Base-by-base conservation (phyloP, 2,797 vertebrate genomes). In the Pseudopleuronectes americanus region DNA sequence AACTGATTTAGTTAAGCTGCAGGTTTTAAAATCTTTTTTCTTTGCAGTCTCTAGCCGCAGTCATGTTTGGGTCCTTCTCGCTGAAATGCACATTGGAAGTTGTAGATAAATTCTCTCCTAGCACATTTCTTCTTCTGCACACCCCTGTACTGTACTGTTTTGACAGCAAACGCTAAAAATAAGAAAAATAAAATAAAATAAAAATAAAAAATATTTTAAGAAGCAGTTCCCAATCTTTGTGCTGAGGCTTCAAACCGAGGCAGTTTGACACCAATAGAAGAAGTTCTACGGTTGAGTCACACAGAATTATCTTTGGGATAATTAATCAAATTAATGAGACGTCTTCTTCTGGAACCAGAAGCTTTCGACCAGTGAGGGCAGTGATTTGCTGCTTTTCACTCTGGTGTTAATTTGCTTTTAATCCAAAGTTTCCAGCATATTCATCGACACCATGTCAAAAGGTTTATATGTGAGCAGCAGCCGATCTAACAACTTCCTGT, bases 341-440 rank as follows among this genome's bases (percentile, higher is more conserved):
- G 23, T 13, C 1, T 51, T 3, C 49, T 22, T 51, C 21, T 14
- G 12, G 23, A 14, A 24, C 22, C 51, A 53, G 23, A 54, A 59
- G 6, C 33, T 24, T 28, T 45, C 2, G 57, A 33, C 5, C 17
- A 38, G 3, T 19, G 51, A 56, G 13, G 21, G 16, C 4, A 22
- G 31, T 36, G 6, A 45, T 23, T 47, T 2, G 10, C 26, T 36
- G 13, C 6, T 19, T 45, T 45, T 45, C 43, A 45, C 14, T 4
- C 43, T 52, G 23, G 64, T 52, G 16, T 71, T 17, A n/a, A 24
- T 24, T 49, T 62, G n/a, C 22, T 59, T 49, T 61, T 23, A 64
- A 43, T 51, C 33, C 19, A 36, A 23, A 57, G 3, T 23, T 26
- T 28, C 45, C 36, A 16, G 48, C 24, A 60, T 53, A n/a, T 54